Evolutionary conservation across 2,888 invertebrate genomes (phyloP), one percentile per base, ranked within the genome.

Genomic region (Epiperipatus broadwayi): DNA sequence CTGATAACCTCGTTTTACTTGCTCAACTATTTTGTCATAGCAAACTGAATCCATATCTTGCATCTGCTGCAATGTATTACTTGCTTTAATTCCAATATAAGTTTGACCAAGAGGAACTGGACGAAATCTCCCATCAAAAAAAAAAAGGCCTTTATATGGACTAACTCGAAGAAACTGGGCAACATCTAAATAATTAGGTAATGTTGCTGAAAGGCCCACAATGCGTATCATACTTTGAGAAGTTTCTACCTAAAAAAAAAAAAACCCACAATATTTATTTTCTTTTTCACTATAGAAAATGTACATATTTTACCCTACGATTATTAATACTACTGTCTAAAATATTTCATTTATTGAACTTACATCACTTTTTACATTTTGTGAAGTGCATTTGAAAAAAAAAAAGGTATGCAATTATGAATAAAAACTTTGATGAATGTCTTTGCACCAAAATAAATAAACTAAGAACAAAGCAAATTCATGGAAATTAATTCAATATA

Each of bases 101-200:
- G 78, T 78, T 49, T 84, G 83, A 35, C 78, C 77, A 5, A 95
- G 62, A 0, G 95, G 95, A 1, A 99, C 95, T 0, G 97, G 95
- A 2, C 97, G 71, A 57, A 87, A 91, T 4, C 89, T 71, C 1
- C 78, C 75, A 73, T 58, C 54, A 49, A 66, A 66, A 53, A 61
- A 65, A 54, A 66, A 67, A 7, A 66, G 52, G 2, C 66, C 66
- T n/a, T 52, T 53, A 55, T 77, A 71, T 0, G 84, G 81, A 62
- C 93, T 93, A 0, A 99, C 97, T 12, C 83, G 67, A 8, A 99
- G 66, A 58, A 99, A 99, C 47, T 70, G 65, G 2, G 95, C 89
- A 19, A 97, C 93, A 61, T 99, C 95, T 3, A 84, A 60, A 57
- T 97, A 99, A 60, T 97, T 97, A 1, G 97, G 97, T 44, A 99